Base-by-base conservation (phyloP, 2,888 invertebrate genomes). In the Drosophila glabriapex region DNA sequence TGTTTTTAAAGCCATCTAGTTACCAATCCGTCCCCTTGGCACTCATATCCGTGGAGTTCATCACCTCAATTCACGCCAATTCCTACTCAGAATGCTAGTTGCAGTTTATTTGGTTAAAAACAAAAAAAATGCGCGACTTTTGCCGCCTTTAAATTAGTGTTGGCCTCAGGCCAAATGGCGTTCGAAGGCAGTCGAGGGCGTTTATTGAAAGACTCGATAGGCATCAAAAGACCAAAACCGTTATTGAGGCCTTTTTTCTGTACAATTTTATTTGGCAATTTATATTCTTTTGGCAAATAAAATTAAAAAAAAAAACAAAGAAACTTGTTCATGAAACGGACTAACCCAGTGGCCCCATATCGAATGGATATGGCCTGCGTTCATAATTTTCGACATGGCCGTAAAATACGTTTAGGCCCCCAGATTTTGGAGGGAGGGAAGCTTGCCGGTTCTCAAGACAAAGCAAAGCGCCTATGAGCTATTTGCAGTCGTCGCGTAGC, bases 391-490 rank as follows among this genome's bases (percentile, higher is more conserved):
- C 59, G 81, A 80, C 63, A 62, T 74, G 84, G 43, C 71, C 67
- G 77, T 78, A 82, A 74, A 80, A 62, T 68, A 78, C 61, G 61
- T 52, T 59, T 58, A 54, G 35, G 31, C 50, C 10, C 35, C 31
- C 25, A 4, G 39, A n/a, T 22, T 37, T 4, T 10, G 35, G 54
- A n/a, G 14, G 29, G 33, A 25, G 9, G 25, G 29, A 41, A 35
- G 16, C 6, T 28, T 14, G 52, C 52, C 33, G 39, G 65, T 74
- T 60, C 62, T 58, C 58, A 68, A 79, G 62, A 81, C 83, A 85
- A 82, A 85, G 81, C 83, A 85, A 82, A 85, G 81, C 83, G 77
- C 85, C 84, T 87, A 75, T 83, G 84, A 87, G 85, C 88, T 85
- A 85, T 87, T 85, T 83, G 78, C 79, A 73, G 54, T 73, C 76